Evolutionary conservation across 2,113 vertebrate genomes (phyloP).

Genomic region (Crotalus horridus): DNA sequence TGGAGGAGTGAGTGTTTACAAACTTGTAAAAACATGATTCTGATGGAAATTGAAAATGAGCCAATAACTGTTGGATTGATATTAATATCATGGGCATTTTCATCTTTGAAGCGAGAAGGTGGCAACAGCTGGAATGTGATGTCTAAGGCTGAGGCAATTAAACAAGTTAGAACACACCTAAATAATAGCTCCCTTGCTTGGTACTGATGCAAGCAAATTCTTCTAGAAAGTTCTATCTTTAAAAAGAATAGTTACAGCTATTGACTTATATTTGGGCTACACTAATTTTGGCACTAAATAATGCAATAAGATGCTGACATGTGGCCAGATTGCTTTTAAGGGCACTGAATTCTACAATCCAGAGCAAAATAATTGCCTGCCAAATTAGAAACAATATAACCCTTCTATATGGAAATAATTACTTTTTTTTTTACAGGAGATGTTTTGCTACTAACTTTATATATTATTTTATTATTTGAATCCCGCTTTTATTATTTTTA

Average conservation of each 20-base stretch:
- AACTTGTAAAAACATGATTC: conserved; percentile 27
- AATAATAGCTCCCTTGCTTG: conserved; percentile 16
- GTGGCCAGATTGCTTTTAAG: not conserved
- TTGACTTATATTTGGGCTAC: not conserved
- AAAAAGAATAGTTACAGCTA: not conserved
- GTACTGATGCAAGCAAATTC: accelerated
- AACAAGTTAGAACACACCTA: conserved; percentile 21
- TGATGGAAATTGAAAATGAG: conserved; percentile 15
- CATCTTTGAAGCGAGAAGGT: conserved; percentile 23
- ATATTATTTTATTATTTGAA: not conserved
- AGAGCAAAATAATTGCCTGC: conserved; percentile 4
- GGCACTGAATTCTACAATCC: not conserved
- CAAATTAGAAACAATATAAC: not conserved
- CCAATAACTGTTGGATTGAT: conserved; percentile 40
- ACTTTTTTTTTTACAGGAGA: not conserved
- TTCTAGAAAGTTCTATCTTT: not conserved
- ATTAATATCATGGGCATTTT: conserved; percentile 19
- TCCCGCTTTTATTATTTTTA: not conserved
- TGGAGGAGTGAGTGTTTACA: conserved; percentile 3
- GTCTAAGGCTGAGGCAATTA: conserved; percentile 1
- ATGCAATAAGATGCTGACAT: not conserved
- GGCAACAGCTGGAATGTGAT: not conserved
- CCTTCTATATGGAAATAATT: not conserved
- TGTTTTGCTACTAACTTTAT: not conserved
- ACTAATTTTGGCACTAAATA: not conserved